Conservation (phyloP, 2,797 vertebrate species). For the Melanotaenia nigrans region DNA sequence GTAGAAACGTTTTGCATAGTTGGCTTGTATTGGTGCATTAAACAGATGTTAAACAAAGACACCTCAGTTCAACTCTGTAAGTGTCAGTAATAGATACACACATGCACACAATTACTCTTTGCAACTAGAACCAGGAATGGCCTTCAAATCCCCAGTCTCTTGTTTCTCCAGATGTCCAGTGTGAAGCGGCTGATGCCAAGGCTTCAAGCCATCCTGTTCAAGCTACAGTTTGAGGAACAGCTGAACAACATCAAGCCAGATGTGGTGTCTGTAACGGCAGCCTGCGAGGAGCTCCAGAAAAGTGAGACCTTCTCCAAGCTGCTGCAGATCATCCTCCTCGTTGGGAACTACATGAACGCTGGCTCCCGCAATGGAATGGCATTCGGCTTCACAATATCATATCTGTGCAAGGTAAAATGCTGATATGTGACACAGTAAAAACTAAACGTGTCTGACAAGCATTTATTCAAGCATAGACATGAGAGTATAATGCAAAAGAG, state of each 20-base stretch:
- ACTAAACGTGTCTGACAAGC: neutral
- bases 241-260: conserved; percentile 93
- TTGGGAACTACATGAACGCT: conserved; percentile 93
- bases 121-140: conserved; percentile 5
- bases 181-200: conserved; percentile 86
- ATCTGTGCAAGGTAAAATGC: conserved; percentile 86
- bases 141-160: conserved; percentile 7
- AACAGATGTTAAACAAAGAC: conserved; percentile 47
- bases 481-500: neutral
- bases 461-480: neutral
- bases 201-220: conserved; percentile 89
- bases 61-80: conserved; percentile 53
- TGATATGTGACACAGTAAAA: neutral
- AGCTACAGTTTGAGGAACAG: conserved; percentile 91
- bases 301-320: conserved; percentile 86
- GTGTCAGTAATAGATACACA: conserved; percentile 25
- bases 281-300: conserved; percentile 89
- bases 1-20: conserved; percentile 1
- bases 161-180: conserved; percentile 84
- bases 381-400: conserved; percentile 89
- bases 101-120: conserved; percentile 9
- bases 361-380: conserved; percentile 91
- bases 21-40: conserved; percentile 9
- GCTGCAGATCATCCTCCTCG: conserved; percentile 86
- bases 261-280: conserved; percentile 91